Base-by-base conservation (phyloP, 2,888 invertebrate genomes). In the Drosophila barbarae region DNA sequence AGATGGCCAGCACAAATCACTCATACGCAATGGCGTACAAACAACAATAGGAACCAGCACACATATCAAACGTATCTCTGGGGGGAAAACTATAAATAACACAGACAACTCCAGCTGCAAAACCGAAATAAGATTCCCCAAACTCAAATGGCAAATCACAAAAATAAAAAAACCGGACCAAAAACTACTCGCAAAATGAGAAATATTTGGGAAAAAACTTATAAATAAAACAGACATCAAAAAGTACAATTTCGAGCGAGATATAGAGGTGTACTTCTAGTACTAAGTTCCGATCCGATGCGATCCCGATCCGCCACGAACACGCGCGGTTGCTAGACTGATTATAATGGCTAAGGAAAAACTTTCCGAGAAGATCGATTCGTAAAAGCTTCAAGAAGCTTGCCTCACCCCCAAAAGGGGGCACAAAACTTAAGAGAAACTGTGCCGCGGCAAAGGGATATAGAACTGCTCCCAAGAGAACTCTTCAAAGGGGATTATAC, bases 1-100 rank as follows among this genome's bases (percentile, higher is more conserved):
- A 52, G 64, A 50, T 53, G 56, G 41, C 52, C 60, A 50, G 67
- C 72, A 74, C 75, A 80, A 71, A 74, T 76, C 71, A 80, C 74
- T 73, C 71, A 76, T 78, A 77, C 80, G 85, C 78, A 81, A 72
- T 69, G 73, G 76, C 84, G 84, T 75, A 76, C 41, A 68, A 79
- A 74, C 64, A 65, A 80, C 80, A 80, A 82, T 83, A 74, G 80
- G 61, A 66, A 64, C 32, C 5, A 47, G 9, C 46, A 32, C 18
- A 30, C 59, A 54, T 50, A 69, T 49, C 41, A 36, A 52, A 53
- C 56, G 41, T 69, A 42, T 58, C 42, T 61, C 38, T 36, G 26
- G 53, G 53, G 50, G 53, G 44, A 44, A 42, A 70, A 61, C 71
- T 71, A 71, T 59, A 65, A 71, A 71, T 71, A 71, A 65, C 32